These are phyloP conservation scores for Malurus elegans DNA, from an alignment of 2,113 vertebrate species.

Conservation along the genomic window DNA sequence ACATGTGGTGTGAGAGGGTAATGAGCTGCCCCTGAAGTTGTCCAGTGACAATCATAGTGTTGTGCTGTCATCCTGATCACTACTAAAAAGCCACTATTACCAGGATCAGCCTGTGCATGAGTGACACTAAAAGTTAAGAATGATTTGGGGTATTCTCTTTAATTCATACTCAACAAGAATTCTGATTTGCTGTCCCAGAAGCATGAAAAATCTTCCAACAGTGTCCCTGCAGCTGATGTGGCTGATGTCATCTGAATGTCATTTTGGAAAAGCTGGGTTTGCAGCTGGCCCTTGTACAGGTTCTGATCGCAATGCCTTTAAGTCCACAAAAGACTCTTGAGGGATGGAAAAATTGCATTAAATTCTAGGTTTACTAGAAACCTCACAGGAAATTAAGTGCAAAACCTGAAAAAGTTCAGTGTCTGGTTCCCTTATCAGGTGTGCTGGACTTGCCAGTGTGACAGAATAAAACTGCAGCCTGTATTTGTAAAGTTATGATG, in stretches of 20 bases:
- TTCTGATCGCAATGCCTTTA: background rate
- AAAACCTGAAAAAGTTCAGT: background rate
- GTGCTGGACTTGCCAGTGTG: background rate
- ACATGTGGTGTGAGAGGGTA: accelerated
- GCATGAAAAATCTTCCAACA: background rate
- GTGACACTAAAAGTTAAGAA: background rate
- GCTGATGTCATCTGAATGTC: background rate
- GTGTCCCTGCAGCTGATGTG: background rate
- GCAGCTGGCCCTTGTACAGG: background rate
- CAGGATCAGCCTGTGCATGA: background rate
- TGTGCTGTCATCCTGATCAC: background rate
- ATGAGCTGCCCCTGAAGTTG: background rate
- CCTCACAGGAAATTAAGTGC: background rate
- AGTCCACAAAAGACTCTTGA: background rate
- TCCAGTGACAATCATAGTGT: background rate
- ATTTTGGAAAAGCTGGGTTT: background rate
- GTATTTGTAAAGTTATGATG: background rate
- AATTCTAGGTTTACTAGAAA: background rate
- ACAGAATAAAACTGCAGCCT: background rate
- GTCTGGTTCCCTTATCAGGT: background rate
- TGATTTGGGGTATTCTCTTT: background rate
- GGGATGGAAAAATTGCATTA: background rate
- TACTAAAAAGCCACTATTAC: background rate
- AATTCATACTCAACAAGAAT: background rate
- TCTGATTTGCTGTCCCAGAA: background rate